Evolutionary conservation across 2,888 invertebrate genomes (phyloP).

Genomic region (Parasteatoda lunata): DNA sequence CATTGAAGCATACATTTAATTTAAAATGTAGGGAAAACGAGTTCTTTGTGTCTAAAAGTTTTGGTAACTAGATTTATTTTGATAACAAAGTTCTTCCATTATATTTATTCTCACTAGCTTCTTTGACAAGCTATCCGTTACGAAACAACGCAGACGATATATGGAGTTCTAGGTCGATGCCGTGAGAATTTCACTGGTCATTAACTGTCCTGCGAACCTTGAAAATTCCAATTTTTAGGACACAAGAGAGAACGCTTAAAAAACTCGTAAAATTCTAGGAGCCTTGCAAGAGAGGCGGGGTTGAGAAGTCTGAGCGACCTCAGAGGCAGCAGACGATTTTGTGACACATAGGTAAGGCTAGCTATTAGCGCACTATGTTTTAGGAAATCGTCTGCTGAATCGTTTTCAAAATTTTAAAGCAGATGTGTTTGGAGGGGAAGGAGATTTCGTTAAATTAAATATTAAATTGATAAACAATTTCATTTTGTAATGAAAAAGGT

Average conservation of each 20-base stretch:
- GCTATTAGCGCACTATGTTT: constrained; percentile 17
- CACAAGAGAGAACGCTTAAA: constrained; percentile 26
- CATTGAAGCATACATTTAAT: no score
- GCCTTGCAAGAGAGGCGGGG: constrained; percentile 19
- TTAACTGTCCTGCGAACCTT: constrained; percentile 54
- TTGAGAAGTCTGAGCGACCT: constrained; percentile 39
- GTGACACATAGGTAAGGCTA: constrained; percentile 14
- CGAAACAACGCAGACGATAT: constrained; percentile 17
- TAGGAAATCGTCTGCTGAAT: constrained; percentile 11
- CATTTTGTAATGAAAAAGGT: no score
- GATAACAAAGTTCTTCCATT: background rate
- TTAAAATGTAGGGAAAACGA: no score
- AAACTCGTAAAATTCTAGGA: constrained; percentile 23
- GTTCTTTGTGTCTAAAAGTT: background rate
- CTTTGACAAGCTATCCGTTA: constrained; percentile 17
- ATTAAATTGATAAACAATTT: no score
- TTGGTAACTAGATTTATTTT: constrained; percentile 8
- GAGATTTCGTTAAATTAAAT: no score
- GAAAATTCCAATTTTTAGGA: constrained; percentile 60
- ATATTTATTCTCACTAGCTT: constrained; percentile 11
- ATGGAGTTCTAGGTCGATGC: constrained; percentile 39
- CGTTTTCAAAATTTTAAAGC: no score
- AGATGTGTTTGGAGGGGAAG: no score
- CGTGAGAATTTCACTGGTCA: constrained; percentile 48
- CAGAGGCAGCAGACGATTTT: constrained; percentile 18